A percentile compares a stretch with the other conserved stretches of the same genome.
Conservation (phyloP, 2,113 vertebrate genomes). For the Alexandromys fortis region DNA sequence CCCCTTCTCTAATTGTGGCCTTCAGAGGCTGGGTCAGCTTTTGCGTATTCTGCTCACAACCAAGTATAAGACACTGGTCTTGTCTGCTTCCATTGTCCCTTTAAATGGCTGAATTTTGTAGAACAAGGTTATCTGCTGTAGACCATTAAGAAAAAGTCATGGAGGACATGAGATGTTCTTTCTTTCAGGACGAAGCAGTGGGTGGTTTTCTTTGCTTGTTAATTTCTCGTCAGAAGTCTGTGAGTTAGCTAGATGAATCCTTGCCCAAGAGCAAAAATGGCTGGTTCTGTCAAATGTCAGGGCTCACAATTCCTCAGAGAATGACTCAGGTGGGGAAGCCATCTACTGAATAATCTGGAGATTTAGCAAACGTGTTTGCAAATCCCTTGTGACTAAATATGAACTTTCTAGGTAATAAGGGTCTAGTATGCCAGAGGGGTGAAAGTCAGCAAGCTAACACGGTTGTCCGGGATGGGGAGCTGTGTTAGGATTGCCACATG, state of each 20-base stretch:
- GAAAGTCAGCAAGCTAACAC: neutral
- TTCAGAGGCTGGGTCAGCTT: neutral
- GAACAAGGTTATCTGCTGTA: slow-evolving; percentile 34
- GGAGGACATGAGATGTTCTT: neutral
- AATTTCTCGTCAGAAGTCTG: slow-evolving; percentile 18
- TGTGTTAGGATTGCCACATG: neutral
- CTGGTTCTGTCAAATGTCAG: neutral
- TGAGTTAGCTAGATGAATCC: neutral
- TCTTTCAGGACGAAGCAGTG: slow-evolving; percentile 4
- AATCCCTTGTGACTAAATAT: slow-evolving; percentile 40
- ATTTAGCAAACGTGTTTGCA: slow-evolving; percentile 48
- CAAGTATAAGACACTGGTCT: neutral
- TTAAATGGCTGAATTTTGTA: slow-evolving; percentile 61
- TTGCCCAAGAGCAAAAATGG: neutral
- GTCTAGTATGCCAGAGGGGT: slow-evolving; percentile 24
- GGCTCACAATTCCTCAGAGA: neutral
- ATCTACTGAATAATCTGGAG: slow-evolving; percentile 53
- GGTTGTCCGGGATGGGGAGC: neutral
- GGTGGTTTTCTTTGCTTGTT: slow-evolving; percentile 1
- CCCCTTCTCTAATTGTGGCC: neutral
- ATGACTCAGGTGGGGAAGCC: slow-evolving; percentile 5
- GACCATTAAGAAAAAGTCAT: slow-evolving; percentile 16
- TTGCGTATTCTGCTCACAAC: neutral
- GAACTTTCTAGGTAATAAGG: neutral
- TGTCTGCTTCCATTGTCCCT: slow-evolving; percentile 39